These are phyloP conservation scores for Neolamprologus tretocephalus DNA, from an alignment of 2,113 vertebrate genomes.

Conservation along the genomic window DNA sequence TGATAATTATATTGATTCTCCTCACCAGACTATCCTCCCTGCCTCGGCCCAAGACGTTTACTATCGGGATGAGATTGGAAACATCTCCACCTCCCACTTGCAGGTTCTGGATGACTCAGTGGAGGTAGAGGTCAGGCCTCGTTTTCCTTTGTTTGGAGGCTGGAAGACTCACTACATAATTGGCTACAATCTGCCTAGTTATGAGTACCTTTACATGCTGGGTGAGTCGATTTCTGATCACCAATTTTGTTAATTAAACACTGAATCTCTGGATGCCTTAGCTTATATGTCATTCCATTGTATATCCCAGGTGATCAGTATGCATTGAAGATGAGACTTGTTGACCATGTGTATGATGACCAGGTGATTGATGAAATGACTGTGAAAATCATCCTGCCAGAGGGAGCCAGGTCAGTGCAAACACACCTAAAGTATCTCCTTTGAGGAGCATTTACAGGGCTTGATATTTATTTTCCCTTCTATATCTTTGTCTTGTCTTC, in stretches of 20 bases:
- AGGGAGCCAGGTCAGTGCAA: slow-evolving; percentile 88
- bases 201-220: slow-evolving; percentile 94
- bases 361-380: slow-evolving; percentile 92
- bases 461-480: background rate
- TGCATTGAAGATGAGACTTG: slow-evolving; percentile 93
- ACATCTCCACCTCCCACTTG: slow-evolving; percentile 97
- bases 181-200: slow-evolving; percentile 97
- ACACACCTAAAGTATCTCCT: background rate
- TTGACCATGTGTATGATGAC: slow-evolving; percentile 96
- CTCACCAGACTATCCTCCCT: slow-evolving; percentile 90
- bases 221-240: slow-evolving; percentile 69
- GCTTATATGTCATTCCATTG: background rate
- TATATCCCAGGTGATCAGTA: slow-evolving; percentile 86
- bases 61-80: slow-evolving; percentile 96
- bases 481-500: background rate
- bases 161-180: slow-evolving; percentile 99
- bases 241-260: background rate
- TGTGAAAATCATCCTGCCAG: slow-evolving; percentile 91
- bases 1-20: background rate
- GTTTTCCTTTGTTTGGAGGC: slow-evolving; percentile 94
- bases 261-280: background rate
- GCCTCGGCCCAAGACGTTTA: slow-evolving; percentile 97
- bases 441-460: background rate
- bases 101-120: slow-evolving; percentile 94
- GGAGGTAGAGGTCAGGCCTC: slow-evolving; percentile 94